These are phyloP conservation scores for Neoniphon sammara DNA, from an alignment of 2,797 vertebrate genomes.

Conservation along the genomic window DNA sequence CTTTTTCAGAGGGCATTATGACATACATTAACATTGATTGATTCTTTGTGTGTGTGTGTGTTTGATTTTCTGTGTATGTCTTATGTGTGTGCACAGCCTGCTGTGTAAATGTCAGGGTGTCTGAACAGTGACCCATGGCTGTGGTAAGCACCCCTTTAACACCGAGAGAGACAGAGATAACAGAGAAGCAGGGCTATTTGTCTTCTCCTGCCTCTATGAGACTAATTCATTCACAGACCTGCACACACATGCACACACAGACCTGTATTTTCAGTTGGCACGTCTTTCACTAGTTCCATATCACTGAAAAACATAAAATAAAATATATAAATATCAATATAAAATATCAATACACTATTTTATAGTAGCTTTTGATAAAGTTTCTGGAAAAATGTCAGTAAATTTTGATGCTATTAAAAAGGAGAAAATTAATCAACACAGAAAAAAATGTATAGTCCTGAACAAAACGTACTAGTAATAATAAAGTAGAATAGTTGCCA, in stretches of 20 bases:
- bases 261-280: background rate
- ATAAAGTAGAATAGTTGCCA: background rate
- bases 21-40: constrained; percentile 70
- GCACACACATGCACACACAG: background rate
- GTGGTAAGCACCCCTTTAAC: constrained; percentile 40
- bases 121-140: constrained; percentile 41
- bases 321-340: background rate
- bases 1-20: constrained; percentile 70
- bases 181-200: constrained; percentile 34
- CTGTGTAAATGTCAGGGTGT: constrained; percentile 66
- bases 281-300: background rate
- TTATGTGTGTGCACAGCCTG: background rate
- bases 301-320: background rate
- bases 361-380: background rate
- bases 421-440: background rate
- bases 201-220: constrained; percentile 29
- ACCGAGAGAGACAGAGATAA: constrained; percentile 44
- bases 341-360: background rate
- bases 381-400: background rate
- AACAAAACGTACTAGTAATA: background rate
- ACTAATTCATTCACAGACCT: constrained; percentile 14
- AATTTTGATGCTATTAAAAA: background rate
- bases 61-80: constrained; percentile 14
- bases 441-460: background rate
- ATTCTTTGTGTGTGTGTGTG: constrained; percentile 38